Evolutionary conservation across 1,140 invertebrate genomes (phyloP).

Genomic region (Sminthurides bifidus): DNA sequence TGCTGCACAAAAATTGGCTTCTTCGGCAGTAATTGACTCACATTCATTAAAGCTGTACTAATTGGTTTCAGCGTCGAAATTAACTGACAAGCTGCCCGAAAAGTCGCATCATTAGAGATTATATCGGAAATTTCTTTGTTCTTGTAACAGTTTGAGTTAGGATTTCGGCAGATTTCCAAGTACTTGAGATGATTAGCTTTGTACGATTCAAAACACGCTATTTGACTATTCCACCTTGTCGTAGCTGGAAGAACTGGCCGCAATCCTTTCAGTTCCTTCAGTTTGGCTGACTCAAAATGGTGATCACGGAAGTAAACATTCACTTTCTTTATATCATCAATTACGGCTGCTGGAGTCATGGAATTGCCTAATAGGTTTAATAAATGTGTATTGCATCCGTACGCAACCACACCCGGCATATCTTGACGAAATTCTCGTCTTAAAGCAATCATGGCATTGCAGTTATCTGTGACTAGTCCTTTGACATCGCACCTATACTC

Average conservation of each 20-base stretch:
- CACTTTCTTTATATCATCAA: constrained; percentile 4
- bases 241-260: not conserved
- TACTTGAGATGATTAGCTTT: constrained; percentile 6
- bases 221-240: constrained; percentile 14
- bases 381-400: constrained; percentile 18
- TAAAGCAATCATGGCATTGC: constrained; percentile 4
- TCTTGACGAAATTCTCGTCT: not conserved
- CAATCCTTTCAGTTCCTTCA: constrained; percentile 1
- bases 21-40: not conserved
- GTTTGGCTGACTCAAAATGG: not conserved
- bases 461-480: constrained; percentile 17
- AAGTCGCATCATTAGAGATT: not conserved
- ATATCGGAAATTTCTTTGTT: not conserved
- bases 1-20: not conserved
- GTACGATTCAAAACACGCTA: not conserved
- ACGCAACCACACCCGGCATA: not conserved
- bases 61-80: not conserved
- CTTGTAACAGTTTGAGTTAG: not conserved
- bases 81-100: not conserved
- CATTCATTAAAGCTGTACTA: constrained; percentile 3
- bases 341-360: not conserved
- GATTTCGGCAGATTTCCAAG: constrained; percentile 7
- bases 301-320: constrained; percentile 10
- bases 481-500: not conserved
- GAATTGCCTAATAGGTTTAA: constrained; percentile 14